Percentiles rank a stretch among this genome's conserved stretches.
These are phyloP conservation scores for Creontiades dilutus DNA, from an alignment of 2,888 invertebrate genomes.

Conservation along the genomic window DNA sequence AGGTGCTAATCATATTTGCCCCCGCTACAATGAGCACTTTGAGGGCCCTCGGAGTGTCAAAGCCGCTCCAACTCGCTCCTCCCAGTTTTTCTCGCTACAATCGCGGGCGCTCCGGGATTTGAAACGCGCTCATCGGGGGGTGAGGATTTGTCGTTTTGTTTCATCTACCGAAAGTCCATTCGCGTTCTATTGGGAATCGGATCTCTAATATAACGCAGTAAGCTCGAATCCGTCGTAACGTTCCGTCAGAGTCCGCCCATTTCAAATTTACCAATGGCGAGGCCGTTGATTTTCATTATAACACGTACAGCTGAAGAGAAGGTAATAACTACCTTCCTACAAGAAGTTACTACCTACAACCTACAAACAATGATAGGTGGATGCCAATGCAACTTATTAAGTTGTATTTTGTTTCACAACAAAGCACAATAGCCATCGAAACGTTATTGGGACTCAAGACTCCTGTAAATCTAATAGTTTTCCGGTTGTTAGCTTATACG, in stretches of 20 bases:
- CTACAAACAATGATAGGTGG: too few relatives aligned
- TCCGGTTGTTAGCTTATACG: too few relatives aligned
- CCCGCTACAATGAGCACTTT: constrained; percentile 65
- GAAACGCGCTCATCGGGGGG: not conserved
- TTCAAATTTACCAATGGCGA: not conserved
- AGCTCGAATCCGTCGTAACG: not conserved
- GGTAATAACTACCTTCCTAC: too few relatives aligned
- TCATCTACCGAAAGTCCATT: not conserved
- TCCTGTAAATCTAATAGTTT: too few relatives aligned
- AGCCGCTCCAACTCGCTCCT: constrained; percentile 26
- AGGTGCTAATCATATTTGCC: constrained; percentile 66
- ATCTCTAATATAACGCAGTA: not conserved
- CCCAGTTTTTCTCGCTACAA: constrained; percentile 39
- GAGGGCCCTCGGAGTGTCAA: not conserved
- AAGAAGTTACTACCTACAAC: too few relatives aligned
- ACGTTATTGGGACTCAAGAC: too few relatives aligned
- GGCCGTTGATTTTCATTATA: not conserved
- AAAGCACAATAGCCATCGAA: too few relatives aligned
- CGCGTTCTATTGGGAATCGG: not conserved
- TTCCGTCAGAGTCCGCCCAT: not conserved
- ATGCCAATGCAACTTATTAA: too few relatives aligned
- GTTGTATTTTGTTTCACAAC: too few relatives aligned
- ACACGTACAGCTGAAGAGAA: too few relatives aligned
- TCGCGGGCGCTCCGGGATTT: constrained; percentile 14
- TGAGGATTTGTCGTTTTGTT: not conserved